Percentiles rank a stretch among this genome's conserved stretches.
These are phyloP conservation scores for Coccyzus lansbergi DNA, from an alignment of 2,797 vertebrate species.

Conservation along the genomic window DNA sequence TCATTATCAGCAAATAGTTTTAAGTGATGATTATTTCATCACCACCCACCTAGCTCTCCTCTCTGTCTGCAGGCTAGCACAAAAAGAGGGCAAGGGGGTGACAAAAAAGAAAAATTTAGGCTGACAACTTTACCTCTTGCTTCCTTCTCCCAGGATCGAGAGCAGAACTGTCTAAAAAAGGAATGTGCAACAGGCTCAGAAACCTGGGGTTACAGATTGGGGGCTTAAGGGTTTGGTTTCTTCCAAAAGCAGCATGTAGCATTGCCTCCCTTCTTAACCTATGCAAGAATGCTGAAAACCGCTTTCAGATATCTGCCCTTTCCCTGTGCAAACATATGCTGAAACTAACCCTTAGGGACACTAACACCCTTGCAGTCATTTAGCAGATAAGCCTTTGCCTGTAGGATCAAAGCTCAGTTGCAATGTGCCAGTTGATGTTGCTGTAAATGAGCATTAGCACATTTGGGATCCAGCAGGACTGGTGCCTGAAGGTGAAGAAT, in stretches of 20 bases:
- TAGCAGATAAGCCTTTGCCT: constrained; percentile 21
- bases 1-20: constrained; percentile 73
- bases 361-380: constrained; percentile 12
- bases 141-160: neutral
- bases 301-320: constrained; percentile 14
- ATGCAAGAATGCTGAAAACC: neutral
- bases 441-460: constrained; percentile 50
- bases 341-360: constrained; percentile 46
- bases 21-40: constrained; percentile 68
- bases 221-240: neutral
- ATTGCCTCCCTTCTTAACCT: neutral
- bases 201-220: neutral
- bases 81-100: neutral
- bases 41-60: constrained; percentile 62
- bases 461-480: constrained; percentile 41
- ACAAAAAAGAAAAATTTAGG: neutral
- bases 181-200: neutral
- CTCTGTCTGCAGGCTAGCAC: constrained; percentile 28
- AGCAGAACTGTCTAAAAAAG: neutral
- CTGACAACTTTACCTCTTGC: neutral
- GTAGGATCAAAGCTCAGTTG: constrained; percentile 25
- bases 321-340: constrained; percentile 52
- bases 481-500: constrained; percentile 48
- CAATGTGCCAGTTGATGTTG: constrained; percentile 2
- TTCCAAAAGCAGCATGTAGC: neutral